Percentiles rank a stretch among this genome's conserved stretches.
These are phyloP conservation scores for Aromia moschata DNA, from an alignment of 2,888 invertebrate genomes.

Conservation along the genomic window DNA sequence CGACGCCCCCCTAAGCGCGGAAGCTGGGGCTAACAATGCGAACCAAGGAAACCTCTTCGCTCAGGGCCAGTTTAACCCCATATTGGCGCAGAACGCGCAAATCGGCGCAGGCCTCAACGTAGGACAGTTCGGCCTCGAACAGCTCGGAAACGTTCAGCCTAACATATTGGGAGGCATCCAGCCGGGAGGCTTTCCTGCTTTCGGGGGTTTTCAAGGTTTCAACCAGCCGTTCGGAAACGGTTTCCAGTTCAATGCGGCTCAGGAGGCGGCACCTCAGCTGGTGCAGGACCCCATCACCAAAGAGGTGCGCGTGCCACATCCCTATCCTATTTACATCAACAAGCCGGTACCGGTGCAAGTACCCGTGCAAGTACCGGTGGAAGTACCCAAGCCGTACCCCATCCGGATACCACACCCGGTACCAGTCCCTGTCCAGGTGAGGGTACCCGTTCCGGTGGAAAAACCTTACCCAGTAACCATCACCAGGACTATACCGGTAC, in stretches of 20 bases:
- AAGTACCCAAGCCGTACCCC: conserved; percentile 52
- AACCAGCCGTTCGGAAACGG: neutral
- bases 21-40: neutral
- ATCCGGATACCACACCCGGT: conserved; percentile 45
- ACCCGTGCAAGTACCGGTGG: conserved; percentile 47
- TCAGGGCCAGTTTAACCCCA: neutral
- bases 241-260: neutral
- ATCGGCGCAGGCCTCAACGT: neutral
- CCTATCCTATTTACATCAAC: conserved; percentile 48
- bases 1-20: neutral
- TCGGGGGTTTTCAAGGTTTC: neutral
- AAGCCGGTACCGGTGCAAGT: conserved; percentile 38
- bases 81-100: neutral
- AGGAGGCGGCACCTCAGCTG: neutral
- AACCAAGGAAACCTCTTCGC: neutral
- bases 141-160: neutral
- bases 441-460: conserved; percentile 46
- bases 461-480: conserved; percentile 53
- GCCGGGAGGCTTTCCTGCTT: neutral
- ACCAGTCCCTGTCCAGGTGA: conserved; percentile 39
- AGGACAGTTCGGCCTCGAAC: neutral
- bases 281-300: conserved; percentile 18
- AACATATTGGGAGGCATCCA: neutral
- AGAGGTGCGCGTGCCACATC: conserved; percentile 47
- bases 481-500: conserved; percentile 42